Conservation (phyloP, 2,797 vertebrate species). For the Chloroceryle amazona region DNA sequence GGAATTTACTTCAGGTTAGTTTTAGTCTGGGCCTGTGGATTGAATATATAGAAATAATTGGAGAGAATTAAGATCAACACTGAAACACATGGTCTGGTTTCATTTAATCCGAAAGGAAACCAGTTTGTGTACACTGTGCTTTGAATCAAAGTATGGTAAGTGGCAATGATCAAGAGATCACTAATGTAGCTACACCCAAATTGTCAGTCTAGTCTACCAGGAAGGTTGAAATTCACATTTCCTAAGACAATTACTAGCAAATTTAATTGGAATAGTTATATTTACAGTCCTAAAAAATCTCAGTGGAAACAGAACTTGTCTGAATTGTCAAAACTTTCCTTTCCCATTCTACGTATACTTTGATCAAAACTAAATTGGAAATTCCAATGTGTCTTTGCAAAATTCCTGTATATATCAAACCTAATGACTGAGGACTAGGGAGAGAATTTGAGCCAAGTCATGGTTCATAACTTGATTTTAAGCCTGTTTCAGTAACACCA, state of each 20-base stretch:
- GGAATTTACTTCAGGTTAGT: neutral
- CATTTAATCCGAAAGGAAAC: neutral
- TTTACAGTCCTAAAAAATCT: neutral
- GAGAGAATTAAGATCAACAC: slow-evolving; percentile 1
- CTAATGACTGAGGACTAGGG: slow-evolving; percentile 16
- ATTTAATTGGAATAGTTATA: neutral
- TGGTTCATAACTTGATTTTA: slow-evolving; percentile 30
- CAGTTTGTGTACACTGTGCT: neutral
- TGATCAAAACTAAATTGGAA: slow-evolving; percentile 2
- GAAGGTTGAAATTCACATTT: neutral
- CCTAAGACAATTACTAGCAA: neutral
- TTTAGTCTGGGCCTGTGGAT: neutral
- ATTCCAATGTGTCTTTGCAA: neutral
- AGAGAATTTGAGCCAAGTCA: slow-evolving; percentile 42
- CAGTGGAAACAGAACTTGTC: neutral
- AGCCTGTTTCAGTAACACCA: slow-evolving; percentile 53
- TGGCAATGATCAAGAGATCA: neutral
- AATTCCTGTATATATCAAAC: slow-evolving; percentile 34
- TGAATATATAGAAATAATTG: slow-evolving; percentile 27
- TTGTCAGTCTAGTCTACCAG: neutral
- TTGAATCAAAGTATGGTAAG: neutral
- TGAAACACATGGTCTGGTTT: slow-evolving; percentile 38
- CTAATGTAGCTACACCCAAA: slow-evolving; percentile 19
- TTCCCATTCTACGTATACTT: neutral
- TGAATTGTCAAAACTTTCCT: neutral